phyloP scores from a whole-genome alignment of 2,888 invertebrate species.

The Nemotelus nigrinus region DNA sequence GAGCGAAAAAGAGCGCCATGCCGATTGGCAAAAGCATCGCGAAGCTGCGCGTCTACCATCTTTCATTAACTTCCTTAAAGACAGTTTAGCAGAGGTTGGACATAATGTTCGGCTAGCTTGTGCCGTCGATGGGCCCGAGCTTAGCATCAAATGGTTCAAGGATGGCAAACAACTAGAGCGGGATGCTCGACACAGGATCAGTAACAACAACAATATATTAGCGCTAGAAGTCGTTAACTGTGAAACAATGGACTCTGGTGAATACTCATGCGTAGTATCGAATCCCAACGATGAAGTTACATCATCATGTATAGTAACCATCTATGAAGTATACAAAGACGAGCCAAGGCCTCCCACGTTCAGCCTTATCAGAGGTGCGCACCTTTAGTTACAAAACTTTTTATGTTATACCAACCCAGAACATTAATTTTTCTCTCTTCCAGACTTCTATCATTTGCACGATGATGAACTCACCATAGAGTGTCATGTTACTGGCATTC shows the following conservation, averaged over 20 bases:
- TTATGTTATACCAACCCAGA: neutral
- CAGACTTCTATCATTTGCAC: conserved; percentile 64
- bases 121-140: conserved; percentile 78
- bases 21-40: conserved; percentile 64
- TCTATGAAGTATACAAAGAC: conserved; percentile 78
- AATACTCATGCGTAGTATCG: conserved; percentile 75
- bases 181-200: conserved; percentile 64
- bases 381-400: conserved; percentile 59
- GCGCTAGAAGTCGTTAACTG: conserved; percentile 70
- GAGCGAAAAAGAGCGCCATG: conserved; percentile 62
- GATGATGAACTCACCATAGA: conserved; percentile 73
- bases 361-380: conserved; percentile 71
- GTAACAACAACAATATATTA: conserved; percentile 69
- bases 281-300: conserved; percentile 79
- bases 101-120: conserved; percentile 82
- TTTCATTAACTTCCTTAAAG: conserved; percentile 71
- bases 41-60: conserved; percentile 61
- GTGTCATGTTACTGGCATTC: conserved; percentile 63
- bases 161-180: conserved; percentile 69
- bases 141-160: conserved; percentile 79
- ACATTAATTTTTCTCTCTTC: neutral
- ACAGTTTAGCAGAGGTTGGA: conserved; percentile 78
- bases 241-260: conserved; percentile 71
- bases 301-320: conserved; percentile 78
- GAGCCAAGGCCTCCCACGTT: conserved; percentile 79